Conservation (phyloP, 2,797 vertebrate species). For the Cynopterus sphinx region DNA sequence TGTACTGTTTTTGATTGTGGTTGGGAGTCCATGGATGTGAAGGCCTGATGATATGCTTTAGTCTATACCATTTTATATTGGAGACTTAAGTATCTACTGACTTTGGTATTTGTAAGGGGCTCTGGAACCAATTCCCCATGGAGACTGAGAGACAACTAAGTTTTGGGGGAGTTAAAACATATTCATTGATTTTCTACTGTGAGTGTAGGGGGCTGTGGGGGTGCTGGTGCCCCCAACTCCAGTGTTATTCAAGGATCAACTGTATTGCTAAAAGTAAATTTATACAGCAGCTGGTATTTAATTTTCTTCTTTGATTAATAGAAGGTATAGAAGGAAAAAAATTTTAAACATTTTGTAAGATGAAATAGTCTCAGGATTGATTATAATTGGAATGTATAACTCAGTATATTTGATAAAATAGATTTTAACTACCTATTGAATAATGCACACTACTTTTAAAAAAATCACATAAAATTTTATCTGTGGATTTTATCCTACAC, state of each 20-base stretch:
- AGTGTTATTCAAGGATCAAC: not conserved
- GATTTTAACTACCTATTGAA: conserved; percentile 54
- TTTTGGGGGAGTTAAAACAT: not conserved
- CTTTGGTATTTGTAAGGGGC: not conserved
- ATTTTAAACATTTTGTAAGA: conserved; percentile 63
- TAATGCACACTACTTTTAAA: conserved; percentile 50
- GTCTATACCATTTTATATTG: not conserved
- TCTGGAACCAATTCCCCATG: not conserved
- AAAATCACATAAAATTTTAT: conserved; percentile 45
- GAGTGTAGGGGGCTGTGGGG: too few species aligned
- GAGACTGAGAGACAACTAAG: not conserved
- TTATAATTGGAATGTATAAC: conserved; percentile 16
- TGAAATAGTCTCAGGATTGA: conserved; percentile 38
- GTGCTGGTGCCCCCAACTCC: not conserved
- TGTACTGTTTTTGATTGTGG: not conserved
- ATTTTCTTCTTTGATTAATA: conserved; percentile 64
- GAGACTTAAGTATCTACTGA: not conserved
- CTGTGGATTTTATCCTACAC: conserved; percentile 6
- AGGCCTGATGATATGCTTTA: not conserved
- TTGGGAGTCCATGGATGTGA: not conserved
- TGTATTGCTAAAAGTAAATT: not conserved
- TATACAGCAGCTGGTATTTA: not conserved
- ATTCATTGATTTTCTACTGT: not conserved
- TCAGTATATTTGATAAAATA: conserved; percentile 54
- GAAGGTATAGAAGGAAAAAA: not conserved